These are phyloP conservation scores for Helicoverpa assulta DNA, from an alignment of 2,888 invertebrate genomes.

Conservation along the genomic window DNA sequence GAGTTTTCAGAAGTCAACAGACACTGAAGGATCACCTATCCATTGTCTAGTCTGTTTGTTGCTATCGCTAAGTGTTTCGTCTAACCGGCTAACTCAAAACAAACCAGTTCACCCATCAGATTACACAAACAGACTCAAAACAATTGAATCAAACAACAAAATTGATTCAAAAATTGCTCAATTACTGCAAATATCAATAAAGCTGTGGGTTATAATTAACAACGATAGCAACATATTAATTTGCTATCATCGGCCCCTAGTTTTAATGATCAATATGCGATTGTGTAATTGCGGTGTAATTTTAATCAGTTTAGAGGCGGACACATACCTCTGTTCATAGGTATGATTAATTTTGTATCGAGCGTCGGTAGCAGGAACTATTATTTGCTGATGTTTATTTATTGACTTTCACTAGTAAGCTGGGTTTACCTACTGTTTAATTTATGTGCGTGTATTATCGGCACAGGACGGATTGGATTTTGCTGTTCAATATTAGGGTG, in stretches of 20 bases:
- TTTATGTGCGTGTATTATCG: neutral
- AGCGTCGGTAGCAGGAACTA: slow-evolving; percentile 32
- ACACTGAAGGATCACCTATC: neutral
- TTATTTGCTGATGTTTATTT: slow-evolving; percentile 42
- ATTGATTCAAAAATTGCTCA: slow-evolving; percentile 9
- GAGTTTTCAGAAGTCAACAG: neutral
- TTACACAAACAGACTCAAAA: neutral
- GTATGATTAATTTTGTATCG: slow-evolving; percentile 48
- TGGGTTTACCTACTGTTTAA: neutral
- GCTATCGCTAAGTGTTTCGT: neutral
- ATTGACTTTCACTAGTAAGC: slow-evolving; percentile 24
- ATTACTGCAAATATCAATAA: slow-evolving; percentile 28
- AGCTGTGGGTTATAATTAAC: slow-evolving; percentile 24
- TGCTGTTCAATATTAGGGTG: neutral
- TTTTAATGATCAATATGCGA: slow-evolving; percentile 53
- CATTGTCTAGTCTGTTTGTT: neutral
- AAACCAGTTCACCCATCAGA: neutral
- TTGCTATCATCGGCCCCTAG: slow-evolving; percentile 42
- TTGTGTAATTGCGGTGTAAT: slow-evolving; percentile 57
- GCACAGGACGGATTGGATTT: neutral
- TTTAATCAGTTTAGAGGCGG: slow-evolving; percentile 53
- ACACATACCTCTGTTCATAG: slow-evolving; percentile 30
- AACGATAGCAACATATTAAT: slow-evolving; percentile 56
- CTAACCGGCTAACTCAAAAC: too few relatives aligned
- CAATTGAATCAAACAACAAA: neutral